phyloP scores from a whole-genome alignment of 2,113 vertebrate species.

The Brachyhypopomus gauderio region DNA sequence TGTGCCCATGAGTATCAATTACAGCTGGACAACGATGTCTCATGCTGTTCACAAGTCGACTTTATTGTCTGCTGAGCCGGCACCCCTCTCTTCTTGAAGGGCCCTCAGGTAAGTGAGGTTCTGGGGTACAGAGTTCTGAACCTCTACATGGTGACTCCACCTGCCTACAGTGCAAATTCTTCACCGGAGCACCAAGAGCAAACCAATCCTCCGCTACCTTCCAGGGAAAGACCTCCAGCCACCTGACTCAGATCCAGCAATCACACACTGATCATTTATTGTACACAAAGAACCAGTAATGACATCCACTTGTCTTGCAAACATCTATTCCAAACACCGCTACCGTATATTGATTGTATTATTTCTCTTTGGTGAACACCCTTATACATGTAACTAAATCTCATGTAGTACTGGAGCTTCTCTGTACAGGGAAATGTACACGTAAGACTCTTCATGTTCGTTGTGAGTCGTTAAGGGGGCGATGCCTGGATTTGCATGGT shows the following conservation, averaged over 20 bases:
- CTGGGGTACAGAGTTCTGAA: too few species aligned
- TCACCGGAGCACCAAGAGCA: constrained; percentile 57
- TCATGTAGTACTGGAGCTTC: neutral
- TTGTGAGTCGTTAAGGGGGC: neutral
- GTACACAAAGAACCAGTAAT: neutral
- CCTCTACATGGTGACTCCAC: constrained; percentile 22
- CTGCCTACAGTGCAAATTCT: constrained; percentile 61
- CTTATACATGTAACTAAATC: constrained; percentile 9
- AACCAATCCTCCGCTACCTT: constrained; percentile 24
- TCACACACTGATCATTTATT: too few species aligned
- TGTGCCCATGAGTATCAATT: too few species aligned
- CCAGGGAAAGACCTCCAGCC: too few species aligned
- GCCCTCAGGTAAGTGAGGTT: too few species aligned
- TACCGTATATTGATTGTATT: neutral
- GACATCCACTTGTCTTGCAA: neutral
- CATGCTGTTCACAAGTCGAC: too few species aligned
- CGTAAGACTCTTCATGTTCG: neutral
- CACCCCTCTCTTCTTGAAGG: too few species aligned
- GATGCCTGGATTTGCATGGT: constrained; percentile 5
- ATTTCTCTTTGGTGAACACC: neutral
- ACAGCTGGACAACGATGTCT: too few species aligned
- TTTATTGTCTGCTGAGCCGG: too few species aligned
- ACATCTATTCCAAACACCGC: neutral
- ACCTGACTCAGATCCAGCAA: neutral
- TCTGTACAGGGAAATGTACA: neutral